A percentile compares a stretch with the other conserved stretches of the same genome.
Evolutionary conservation across 2,888 invertebrate genomes (phyloP).

Genomic region (Sarcophaga carnaria): DNA sequence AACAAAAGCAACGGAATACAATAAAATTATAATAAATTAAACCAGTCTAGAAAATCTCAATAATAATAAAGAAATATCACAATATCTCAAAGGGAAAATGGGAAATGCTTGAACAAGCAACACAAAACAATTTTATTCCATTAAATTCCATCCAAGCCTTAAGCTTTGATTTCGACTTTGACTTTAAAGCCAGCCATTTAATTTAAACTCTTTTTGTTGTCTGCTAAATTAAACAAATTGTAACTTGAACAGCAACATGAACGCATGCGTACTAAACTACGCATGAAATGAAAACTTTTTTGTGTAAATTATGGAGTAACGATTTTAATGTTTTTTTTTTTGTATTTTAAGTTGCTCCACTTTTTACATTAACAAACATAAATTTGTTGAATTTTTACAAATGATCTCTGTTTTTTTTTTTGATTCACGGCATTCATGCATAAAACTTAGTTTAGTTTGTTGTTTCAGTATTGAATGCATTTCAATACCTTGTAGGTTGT

Average conservation of each 20-base stretch:
- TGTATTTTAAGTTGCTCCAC: not conserved
- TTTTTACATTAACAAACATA: slow-evolving; percentile 3
- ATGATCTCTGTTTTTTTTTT: not conserved
- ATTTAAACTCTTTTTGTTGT: slow-evolving; percentile 18
- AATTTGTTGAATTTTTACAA: slow-evolving; percentile 11
- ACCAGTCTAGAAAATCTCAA: not conserved
- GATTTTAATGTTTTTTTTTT: slow-evolving; percentile 8
- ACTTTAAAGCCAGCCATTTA: slow-evolving; percentile 10
- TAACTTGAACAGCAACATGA: slow-evolving; percentile 27
- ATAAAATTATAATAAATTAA: not conserved
- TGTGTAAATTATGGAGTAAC: slow-evolving; percentile 22
- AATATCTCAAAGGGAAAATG: slow-evolving; percentile 16
- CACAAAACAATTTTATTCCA: slow-evolving; percentile 2
- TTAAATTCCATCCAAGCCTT: not conserved
- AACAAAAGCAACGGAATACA: slow-evolving; percentile 17
- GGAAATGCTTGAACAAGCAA: slow-evolving; percentile 1
- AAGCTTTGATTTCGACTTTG: not conserved
- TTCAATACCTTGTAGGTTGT: slow-evolving; percentile 41
- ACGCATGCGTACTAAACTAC: slow-evolving; percentile 42
- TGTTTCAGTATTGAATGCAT: slow-evolving; percentile 28
- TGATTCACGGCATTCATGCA: slow-evolving; percentile 37
- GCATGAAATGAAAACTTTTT: slow-evolving; percentile 55
- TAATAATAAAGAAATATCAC: not conserved
- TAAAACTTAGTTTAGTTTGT: slow-evolving; percentile 15
- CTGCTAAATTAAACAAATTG: slow-evolving; percentile 46